phyloP scores from a whole-genome alignment of 2,888 invertebrate species.

The Sphinx pinastri region DNA sequence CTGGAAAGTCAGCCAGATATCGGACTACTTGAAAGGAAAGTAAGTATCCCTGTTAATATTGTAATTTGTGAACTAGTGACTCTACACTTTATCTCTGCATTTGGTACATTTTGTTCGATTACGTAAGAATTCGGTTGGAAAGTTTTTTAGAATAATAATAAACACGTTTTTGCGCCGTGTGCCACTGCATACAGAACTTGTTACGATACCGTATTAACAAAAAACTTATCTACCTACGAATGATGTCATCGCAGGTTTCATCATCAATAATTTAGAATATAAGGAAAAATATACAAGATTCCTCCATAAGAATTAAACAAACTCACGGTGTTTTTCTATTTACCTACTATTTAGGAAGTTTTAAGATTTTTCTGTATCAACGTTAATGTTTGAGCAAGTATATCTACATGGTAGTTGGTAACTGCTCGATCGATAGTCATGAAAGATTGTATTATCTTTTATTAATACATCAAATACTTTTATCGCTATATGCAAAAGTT shows the following conservation, averaged over 20 bases:
- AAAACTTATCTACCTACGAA: neutral
- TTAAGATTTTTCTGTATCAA: neutral
- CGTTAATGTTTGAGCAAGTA: neutral
- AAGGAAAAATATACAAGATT: conserved; percentile 10
- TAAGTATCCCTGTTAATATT: conserved; percentile 54
- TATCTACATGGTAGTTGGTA: neutral
- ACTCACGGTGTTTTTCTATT: neutral
- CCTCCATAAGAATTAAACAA: neutral
- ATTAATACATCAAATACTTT: neutral
- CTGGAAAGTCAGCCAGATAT: conserved; percentile 80
- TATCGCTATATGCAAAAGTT: neutral
- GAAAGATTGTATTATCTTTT: neutral
- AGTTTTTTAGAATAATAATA: conserved; percentile 9
- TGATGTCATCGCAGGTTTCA: conserved; percentile 20
- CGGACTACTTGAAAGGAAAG: conserved; percentile 76
- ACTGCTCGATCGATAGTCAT: conserved; percentile 1
- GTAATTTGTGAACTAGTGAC: neutral
- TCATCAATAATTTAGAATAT: neutral
- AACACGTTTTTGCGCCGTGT: neutral
- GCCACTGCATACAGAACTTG: conserved; percentile 2
- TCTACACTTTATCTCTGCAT: neutral
- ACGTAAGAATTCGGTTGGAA: conserved; percentile 19
- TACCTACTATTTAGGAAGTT: neutral
- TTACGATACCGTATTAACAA: neutral
- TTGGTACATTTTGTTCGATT: neutral